Conservation (phyloP, 2,113 vertebrate species). For the Notiomystis cincta region DNA sequence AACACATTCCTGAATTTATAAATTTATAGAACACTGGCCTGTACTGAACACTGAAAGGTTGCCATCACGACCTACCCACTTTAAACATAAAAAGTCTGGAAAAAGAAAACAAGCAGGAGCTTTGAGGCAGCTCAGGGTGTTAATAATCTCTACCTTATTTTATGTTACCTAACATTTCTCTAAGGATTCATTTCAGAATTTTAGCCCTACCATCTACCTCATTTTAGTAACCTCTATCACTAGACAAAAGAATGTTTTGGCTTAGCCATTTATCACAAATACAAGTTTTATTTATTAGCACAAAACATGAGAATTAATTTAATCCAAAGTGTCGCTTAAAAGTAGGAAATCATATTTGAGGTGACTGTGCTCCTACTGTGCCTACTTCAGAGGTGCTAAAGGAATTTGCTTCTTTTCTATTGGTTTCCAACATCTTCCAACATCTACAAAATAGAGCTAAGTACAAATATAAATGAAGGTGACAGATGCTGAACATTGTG, state of each 20-base stretch:
- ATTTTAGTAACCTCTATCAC: not conserved
- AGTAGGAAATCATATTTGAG: not conserved
- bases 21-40: not conserved
- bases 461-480: not conserved
- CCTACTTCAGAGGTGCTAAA: not conserved
- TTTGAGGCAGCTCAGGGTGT: not conserved
- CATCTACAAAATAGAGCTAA: not conserved
- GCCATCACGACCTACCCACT: not conserved
- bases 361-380: not conserved
- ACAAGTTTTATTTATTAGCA: not conserved
- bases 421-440: not conserved
- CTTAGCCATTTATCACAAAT: not conserved
- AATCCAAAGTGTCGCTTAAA: not conserved
- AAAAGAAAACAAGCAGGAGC: not conserved
- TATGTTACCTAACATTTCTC: fast-evolving
- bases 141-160: not conserved
- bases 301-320: not conserved
- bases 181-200: not conserved
- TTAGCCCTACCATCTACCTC: not conserved
- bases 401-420: not conserved
- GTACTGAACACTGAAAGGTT: not conserved
- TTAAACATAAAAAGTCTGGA: not conserved
- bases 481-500: not conserved
- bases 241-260: not conserved
- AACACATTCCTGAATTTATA: not conserved